Evolutionary conservation across 30 jellyfish, hydroid and myxozoan species (phyloP).

Genomic region (Aurelia coerulea): DNA sequence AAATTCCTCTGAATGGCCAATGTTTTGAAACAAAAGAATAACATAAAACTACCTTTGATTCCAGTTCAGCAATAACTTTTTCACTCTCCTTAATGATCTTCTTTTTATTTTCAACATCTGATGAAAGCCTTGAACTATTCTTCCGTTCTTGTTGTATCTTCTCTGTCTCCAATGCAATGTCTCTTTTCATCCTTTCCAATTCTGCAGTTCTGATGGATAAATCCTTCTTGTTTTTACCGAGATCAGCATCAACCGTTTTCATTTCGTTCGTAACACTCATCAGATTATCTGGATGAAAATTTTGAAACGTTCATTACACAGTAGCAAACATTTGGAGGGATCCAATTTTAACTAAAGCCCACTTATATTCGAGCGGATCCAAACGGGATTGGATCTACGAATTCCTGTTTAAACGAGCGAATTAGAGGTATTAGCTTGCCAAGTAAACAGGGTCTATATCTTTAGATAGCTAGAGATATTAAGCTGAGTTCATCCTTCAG

Average conservation of each 20-base stretch:
- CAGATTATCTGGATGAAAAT: constrained; percentile 56
- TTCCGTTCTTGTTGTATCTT: constrained; percentile 56
- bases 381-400: no score
- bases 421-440: no score
- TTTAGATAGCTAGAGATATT: no score
- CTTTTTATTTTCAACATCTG: constrained; percentile 62
- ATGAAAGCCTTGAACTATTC: constrained; percentile 16
- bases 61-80: constrained; percentile 61
- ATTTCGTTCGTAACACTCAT: constrained; percentile 82
- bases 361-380: no score
- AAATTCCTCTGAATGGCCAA: no score
- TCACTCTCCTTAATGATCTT: constrained; percentile 76
- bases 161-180: constrained; percentile 62
- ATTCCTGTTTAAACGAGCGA: no score
- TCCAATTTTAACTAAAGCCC: no score
- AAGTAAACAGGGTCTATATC: no score
- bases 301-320: no score
- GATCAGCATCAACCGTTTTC: constrained; percentile 86
- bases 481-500: no score
- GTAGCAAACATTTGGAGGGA: no score
- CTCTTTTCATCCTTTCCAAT: constrained; percentile 68
- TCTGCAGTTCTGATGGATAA: constrained; percentile 80
- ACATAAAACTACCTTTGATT: constrained; percentile 46
- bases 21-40: no score
- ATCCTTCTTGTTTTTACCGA: constrained; percentile 73